Percentiles rank a stretch among this genome's conserved stretches.
Conservation (phyloP, 2,113 vertebrate species). For the Chroicocephalus ridibundus region DNA sequence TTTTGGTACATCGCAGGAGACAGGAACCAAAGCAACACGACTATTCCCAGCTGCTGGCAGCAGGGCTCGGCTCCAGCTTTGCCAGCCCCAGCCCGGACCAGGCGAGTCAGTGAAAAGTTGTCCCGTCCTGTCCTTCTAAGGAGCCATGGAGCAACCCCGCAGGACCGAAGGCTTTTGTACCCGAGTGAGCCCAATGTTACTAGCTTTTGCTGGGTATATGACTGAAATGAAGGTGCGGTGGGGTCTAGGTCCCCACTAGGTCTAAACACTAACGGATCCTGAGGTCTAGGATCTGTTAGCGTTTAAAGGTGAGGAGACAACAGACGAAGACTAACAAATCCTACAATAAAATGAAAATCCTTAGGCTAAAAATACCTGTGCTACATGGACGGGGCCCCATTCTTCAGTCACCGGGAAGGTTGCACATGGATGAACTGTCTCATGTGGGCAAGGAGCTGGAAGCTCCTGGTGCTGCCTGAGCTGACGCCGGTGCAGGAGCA, state of each 20-base stretch:
- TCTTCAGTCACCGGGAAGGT: background rate
- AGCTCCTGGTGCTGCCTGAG: accelerated
- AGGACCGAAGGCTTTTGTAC: background rate
- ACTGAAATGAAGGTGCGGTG: background rate
- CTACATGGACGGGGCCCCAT: background rate
- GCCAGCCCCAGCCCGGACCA: background rate
- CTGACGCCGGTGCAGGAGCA: accelerated
- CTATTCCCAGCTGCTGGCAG: background rate
- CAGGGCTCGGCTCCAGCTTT: background rate
- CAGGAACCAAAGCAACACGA: background rate
- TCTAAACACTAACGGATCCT: too few species aligned
- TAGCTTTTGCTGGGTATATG: background rate
- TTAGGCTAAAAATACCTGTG: background rate
- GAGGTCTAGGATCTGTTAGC: background rate
- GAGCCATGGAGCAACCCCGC: background rate
- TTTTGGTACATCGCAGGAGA: background rate
- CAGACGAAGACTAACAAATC: background rate
- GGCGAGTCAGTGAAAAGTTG: background rate
- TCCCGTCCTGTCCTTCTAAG: background rate
- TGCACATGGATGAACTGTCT: background rate
- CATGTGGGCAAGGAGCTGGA: background rate
- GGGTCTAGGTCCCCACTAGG: background rate
- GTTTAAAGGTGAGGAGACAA: background rate
- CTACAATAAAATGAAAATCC: background rate
- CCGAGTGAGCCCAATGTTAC: accelerated